Evolutionary conservation across 2,113 vertebrate species (phyloP).

Genomic region (Scytalopus superciliaris): DNA sequence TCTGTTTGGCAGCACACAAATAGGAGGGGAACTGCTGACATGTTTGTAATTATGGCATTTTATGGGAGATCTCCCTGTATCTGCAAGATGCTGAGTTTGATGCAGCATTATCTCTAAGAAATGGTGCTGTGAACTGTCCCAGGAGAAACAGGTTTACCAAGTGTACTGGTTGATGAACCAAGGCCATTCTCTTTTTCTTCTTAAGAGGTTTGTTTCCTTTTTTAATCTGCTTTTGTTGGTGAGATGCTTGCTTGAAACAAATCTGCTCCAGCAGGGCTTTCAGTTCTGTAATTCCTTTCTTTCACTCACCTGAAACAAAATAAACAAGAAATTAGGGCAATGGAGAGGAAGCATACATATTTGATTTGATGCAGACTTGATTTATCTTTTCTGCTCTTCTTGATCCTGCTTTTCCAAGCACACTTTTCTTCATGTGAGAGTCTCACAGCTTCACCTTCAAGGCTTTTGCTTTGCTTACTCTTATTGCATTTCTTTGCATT

Average conservation of each 20-base stretch:
- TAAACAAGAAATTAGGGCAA: background rate
- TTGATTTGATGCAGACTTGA: background rate
- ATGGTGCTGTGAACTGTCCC: background rate
- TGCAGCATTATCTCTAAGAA: background rate
- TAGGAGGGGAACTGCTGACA: background rate
- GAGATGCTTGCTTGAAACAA: background rate
- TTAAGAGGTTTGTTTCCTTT: background rate
- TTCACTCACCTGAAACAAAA: background rate
- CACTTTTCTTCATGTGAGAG: background rate
- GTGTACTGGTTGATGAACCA: rapidly evolving
- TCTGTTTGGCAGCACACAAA: background rate
- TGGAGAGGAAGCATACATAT: background rate
- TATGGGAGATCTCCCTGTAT: background rate
- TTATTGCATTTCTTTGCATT: background rate
- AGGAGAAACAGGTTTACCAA: background rate
- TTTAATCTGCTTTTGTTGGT: background rate
- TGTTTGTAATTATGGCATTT: background rate
- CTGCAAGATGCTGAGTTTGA: background rate
- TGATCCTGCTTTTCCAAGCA: background rate
- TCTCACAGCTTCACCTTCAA: background rate
- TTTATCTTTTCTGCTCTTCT: background rate
- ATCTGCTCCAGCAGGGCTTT: background rate
- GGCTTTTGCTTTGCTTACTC: background rate
- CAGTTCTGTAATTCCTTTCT: background rate
- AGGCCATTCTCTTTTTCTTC: background rate